Base-by-base conservation (phyloP, 2,888 invertebrate genomes). In the Meteorus colon region DNA sequence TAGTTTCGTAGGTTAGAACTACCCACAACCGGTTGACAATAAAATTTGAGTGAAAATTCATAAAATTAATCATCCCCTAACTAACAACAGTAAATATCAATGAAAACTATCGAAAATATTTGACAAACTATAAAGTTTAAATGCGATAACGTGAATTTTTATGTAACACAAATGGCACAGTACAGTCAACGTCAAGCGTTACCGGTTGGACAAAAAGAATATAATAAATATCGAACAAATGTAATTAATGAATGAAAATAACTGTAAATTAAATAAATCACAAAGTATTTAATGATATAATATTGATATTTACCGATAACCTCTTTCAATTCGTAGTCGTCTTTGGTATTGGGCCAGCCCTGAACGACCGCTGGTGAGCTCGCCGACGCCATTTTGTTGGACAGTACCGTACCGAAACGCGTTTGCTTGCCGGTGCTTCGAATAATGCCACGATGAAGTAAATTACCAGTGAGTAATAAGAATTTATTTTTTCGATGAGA, bases 301-400 rank as follows among this genome's bases (percentile, higher is more conserved):
- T 59, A 62, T 76, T 71, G 66, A 83, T 87, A 92, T 93, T 92
- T 91, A 96, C 97, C 97, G 88, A 98, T 98, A 86, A 98, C 96
- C 91, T 98, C 97, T 84, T 95, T 94, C 85, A 98, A 91, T 91
- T 97, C 97, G 91, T 98, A 98, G 90, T 96, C 96, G 88, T 96
- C 96, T 90, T 96, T 95, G 87, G 93, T 94, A 91, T 97, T 97
- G 81, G 97, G 95, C 98, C 98, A 98, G 89, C 90, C 90, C 84
- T 89, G 89, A 80, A 86, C 86, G 81, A 87, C 85, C 87, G 90
- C 87, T 86, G 91, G 91, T 82, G 91, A 90, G 86, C 90, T 90
- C 86, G 91, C 90, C 81, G 91, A 90, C 90, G 92, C 92, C 92
- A 92, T 92, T 91, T 93, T 93, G 90, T 91, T 91, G 81, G 92